Conservation (phyloP, 2,113 vertebrate species). For the Zosterops borbonicus region DNA sequence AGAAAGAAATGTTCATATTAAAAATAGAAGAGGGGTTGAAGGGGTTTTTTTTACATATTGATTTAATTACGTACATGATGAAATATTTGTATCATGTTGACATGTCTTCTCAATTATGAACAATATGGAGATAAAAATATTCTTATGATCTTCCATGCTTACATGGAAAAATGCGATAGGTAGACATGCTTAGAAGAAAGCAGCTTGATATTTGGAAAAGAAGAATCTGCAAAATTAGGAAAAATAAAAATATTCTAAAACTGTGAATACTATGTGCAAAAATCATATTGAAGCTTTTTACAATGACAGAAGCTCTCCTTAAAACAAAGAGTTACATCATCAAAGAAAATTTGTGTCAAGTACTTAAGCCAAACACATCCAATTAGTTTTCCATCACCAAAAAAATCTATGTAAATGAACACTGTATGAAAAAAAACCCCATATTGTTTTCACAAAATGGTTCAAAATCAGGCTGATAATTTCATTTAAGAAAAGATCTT, state of each 20-base stretch:
- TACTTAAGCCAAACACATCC: background rate
- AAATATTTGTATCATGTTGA: background rate
- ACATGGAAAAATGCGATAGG: background rate
- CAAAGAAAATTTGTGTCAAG: background rate
- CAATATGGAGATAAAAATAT: background rate
- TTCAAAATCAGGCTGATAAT: background rate
- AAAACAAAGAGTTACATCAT: background rate
- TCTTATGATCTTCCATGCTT: background rate
- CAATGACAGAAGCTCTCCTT: background rate
- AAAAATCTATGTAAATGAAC: background rate
- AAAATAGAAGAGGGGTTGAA: background rate
- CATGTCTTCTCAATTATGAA: background rate
- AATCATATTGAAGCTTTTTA: background rate
- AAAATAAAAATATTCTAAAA: background rate
- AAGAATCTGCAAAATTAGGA: background rate
- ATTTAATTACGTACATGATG: background rate
- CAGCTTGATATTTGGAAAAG: background rate
- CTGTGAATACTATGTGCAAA: background rate
- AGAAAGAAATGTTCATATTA: background rate
- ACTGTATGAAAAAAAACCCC: background rate
- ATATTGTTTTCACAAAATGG: background rate
- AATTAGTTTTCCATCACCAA: background rate
- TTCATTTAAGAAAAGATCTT: background rate
- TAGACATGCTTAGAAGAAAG: background rate
- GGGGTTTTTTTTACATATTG: background rate